Conservation (phyloP, 2,113 vertebrate species). For the rabbit (Oryctolagus cuniculus) region mOryCun1.1 NC_091435.1:121513001-121513500, state of each 20-base stretch:
- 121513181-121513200: neutral
- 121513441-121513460: neutral
- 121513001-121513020: slow-evolving; percentile 51
- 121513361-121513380: neutral
- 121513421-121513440: neutral
- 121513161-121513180: slow-evolving; percentile 33
- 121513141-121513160: neutral
- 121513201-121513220: neutral
- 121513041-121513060: slow-evolving; percentile 69
- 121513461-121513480: neutral
- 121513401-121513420: neutral
- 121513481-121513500: neutral
- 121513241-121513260: neutral
- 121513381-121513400: neutral
- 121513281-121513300: neutral
- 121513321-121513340: neutral
- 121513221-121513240: neutral
- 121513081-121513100: slow-evolving; percentile 33
- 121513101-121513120: slow-evolving; percentile 22
- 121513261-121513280: neutral
- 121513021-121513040: slow-evolving; percentile 57
- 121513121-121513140: slow-evolving; percentile 29
- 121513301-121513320: slow-evolving; percentile 41
- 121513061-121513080: slow-evolving; percentile 64
- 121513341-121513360: neutral